A percentile compares a stretch with the other conserved stretches of the same genome.
These are phyloP conservation scores for Tricholaema leucomelas DNA, from an alignment of 2,113 vertebrate genomes.

Conservation along the genomic window DNA sequence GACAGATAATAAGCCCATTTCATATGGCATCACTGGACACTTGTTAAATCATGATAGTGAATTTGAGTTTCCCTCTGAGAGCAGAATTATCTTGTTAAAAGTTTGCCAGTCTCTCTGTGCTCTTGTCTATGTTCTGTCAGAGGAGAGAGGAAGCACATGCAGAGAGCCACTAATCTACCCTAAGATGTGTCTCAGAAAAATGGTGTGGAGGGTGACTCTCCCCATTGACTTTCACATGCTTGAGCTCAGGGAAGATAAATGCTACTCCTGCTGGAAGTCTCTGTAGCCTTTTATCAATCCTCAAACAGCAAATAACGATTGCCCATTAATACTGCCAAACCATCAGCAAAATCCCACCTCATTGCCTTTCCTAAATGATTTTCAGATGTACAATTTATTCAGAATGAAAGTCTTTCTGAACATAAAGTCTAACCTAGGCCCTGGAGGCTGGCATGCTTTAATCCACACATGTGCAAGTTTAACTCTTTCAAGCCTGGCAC, in stretches of 20 bases:
- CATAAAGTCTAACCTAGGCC: constrained; percentile 78
- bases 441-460: constrained; percentile 72
- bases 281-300: constrained; percentile 32
- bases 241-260: constrained; percentile 22
- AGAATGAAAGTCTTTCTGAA: constrained; percentile 34
- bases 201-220: constrained; percentile 5
- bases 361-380: constrained; percentile 45
- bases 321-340: constrained; percentile 31
- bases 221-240: background rate
- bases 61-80: background rate
- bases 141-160: background rate
- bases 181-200: constrained; percentile 16
- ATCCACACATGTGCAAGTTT: constrained; percentile 83
- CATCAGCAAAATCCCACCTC: constrained; percentile 46
- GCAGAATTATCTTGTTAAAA: background rate
- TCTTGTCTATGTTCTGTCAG: background rate
- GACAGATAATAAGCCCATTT: background rate
- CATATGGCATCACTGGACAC: background rate
- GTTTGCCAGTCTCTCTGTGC: background rate
- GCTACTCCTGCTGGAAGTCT: background rate
- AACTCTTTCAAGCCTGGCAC: constrained; percentile 75
- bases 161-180: background rate
- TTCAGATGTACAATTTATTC: constrained; percentile 49
- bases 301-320: constrained; percentile 18
- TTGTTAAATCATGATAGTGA: background rate